Percentiles rank a stretch among this genome's conserved stretches.
These are phyloP conservation scores for Drosophila bifasciata DNA, from an alignment of 1,140 invertebrate genomes.

Conservation along the genomic window DNA sequence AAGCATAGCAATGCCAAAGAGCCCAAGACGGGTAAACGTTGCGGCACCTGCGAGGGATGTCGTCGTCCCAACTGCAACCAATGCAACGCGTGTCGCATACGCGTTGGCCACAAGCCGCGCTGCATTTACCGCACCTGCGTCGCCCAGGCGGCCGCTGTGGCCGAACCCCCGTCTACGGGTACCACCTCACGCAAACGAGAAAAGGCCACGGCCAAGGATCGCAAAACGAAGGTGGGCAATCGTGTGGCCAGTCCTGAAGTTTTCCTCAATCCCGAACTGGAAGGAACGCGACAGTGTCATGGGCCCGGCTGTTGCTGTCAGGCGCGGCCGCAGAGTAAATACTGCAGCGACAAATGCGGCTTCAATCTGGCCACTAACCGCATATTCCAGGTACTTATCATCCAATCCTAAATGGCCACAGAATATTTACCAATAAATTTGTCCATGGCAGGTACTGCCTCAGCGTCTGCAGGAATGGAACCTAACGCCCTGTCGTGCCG, in stretches of 20 bases:
- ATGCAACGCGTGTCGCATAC: constrained; percentile 90
- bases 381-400: constrained; percentile 87
- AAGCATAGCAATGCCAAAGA: constrained; percentile 49
- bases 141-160: constrained; percentile 20
- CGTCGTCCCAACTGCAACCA: constrained; percentile 93
- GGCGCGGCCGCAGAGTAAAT: constrained; percentile 94
- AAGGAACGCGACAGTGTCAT: constrained; percentile 91
- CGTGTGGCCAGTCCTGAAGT: constrained; percentile 86
- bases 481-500: constrained; percentile 93
- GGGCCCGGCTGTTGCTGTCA: constrained; percentile 93
- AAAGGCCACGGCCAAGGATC: constrained; percentile 60
- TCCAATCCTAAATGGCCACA: constrained; percentile 74
- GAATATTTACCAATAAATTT: not conserved
- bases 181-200: constrained; percentile 51
- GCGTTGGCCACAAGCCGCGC: constrained; percentile 91
- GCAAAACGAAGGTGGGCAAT: constrained; percentile 80
- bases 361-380: constrained; percentile 94
- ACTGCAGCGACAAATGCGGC: constrained; percentile 97
- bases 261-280: constrained; percentile 84
- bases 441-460: constrained; percentile 87
- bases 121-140: constrained; percentile 86
- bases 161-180: constrained; percentile 17
- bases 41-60: constrained; percentile 93
- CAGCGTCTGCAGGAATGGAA: constrained; percentile 98
- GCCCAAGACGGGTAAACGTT: constrained; percentile 85